phyloP scores from a whole-genome alignment of 2,797 vertebrate genomes.

The Enteromius fasciolatus region DNA sequence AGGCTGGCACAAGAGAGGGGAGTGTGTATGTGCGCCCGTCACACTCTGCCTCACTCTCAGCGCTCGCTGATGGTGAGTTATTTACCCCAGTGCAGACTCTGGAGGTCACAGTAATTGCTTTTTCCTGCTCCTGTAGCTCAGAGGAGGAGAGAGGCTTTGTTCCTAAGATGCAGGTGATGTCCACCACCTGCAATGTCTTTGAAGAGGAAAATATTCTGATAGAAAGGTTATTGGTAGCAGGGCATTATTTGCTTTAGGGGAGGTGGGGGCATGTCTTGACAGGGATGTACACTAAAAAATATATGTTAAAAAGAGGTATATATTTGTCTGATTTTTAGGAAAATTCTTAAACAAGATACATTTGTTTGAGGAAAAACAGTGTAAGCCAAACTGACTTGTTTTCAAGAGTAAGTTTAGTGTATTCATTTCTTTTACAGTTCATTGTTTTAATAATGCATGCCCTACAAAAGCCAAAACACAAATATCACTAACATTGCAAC shows the following conservation, averaged over 20 bases:
- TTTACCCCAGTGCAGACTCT: slow-evolving; percentile 55
- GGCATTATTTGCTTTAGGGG: not conserved
- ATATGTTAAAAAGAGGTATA: not conserved
- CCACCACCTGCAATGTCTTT: slow-evolving; percentile 18
- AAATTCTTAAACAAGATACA: not conserved
- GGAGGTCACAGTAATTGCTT: slow-evolving; percentile 74
- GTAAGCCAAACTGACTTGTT: not conserved
- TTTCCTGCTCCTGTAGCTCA: slow-evolving; percentile 65
- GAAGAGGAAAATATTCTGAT: slow-evolving; percentile 14
- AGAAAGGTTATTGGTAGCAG: slow-evolving; percentile 3
- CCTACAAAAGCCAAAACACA: not conserved
- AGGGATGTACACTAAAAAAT: not conserved
- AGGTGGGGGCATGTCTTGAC: not conserved
- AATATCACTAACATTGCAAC: not conserved
- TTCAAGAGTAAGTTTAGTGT: not conserved
- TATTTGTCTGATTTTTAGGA: not conserved
- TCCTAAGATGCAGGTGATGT: slow-evolving; percentile 62
- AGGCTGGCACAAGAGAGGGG: slow-evolving; percentile 19
- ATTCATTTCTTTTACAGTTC: not conserved
- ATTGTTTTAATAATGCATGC: not conserved
- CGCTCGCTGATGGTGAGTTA: slow-evolving; percentile 37
- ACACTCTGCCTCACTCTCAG: slow-evolving; percentile 31
- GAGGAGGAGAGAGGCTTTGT: slow-evolving; percentile 67
- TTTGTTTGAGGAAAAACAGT: not conserved
- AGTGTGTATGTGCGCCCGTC: slow-evolving; percentile 8